Evolutionary conservation across 2,888 invertebrate genomes (phyloP).

Genomic region (Panorpa germanica): DNA sequence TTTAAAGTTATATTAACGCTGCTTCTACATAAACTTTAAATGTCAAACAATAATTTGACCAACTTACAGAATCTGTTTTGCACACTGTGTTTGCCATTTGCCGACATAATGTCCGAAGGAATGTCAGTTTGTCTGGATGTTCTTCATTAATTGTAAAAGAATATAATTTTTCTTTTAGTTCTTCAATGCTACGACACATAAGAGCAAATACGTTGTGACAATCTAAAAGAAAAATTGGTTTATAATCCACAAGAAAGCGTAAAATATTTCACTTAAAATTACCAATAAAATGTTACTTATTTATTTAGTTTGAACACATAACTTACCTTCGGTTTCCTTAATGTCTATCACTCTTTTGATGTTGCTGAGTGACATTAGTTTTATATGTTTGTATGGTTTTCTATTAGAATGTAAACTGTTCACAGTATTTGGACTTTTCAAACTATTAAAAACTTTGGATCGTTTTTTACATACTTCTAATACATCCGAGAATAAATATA

Average conservation of each 20-base stretch:
- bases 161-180: slow-evolving; percentile 70
- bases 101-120: slow-evolving; percentile 67
- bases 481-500: slow-evolving; percentile 89
- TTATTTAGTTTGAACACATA: no score
- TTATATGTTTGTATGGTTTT: slow-evolving; percentile 83
- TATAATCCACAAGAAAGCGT: no score
- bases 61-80: slow-evolving; percentile 76
- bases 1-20: slow-evolving; percentile 14
- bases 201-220: slow-evolving; percentile 83
- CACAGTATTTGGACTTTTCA: slow-evolving; percentile 44
- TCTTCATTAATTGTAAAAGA: slow-evolving; percentile 76
- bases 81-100: slow-evolving; percentile 87
- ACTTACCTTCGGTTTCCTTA: slow-evolving; percentile 58
- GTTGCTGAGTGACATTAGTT: slow-evolving; percentile 70
- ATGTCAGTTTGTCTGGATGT: slow-evolving; percentile 60
- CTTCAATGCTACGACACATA: slow-evolving; percentile 70
- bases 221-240: slow-evolving; percentile 29
- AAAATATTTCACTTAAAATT: no score
- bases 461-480: slow-evolving; percentile 81
- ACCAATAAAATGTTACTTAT: slow-evolving; percentile 3
- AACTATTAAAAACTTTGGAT: slow-evolving; percentile 51
- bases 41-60: slow-evolving; percentile 6
- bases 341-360: slow-evolving; percentile 86
- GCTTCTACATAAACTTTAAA: slow-evolving; percentile 9
- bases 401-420: slow-evolving; percentile 38